Percentiles rank a stretch among this genome's conserved stretches.
Evolutionary conservation across 2,113 vertebrate genomes (phyloP).

Genomic region (Clarias gariepinus): DNA sequence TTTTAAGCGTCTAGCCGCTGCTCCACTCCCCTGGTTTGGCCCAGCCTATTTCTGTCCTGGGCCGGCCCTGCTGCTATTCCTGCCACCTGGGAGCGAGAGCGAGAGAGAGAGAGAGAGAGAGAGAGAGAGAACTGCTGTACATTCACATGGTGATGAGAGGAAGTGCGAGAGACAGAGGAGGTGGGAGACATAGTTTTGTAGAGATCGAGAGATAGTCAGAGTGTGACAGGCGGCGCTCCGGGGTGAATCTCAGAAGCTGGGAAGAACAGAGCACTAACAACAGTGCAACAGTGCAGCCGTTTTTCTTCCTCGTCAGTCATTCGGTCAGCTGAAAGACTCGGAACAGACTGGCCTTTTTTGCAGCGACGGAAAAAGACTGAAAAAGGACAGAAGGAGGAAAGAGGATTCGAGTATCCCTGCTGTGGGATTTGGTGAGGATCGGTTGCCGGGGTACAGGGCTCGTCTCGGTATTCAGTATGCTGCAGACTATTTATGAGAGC

Average conservation of each 20-base stretch:
- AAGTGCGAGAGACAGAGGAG: conserved; percentile 15
- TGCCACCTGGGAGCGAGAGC: conserved; percentile 51
- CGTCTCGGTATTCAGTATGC: conserved; percentile 40
- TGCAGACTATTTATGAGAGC: conserved; percentile 57
- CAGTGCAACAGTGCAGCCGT: conserved; percentile 14
- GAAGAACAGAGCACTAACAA: background rate
- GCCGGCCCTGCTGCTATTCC: conserved; percentile 58
- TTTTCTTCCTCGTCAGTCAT: conserved; percentile 10
- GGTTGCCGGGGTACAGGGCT: background rate
- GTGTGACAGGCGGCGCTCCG: conserved; percentile 1
- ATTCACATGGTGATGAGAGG: conserved; percentile 47
- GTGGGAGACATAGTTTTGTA: conserved; percentile 18
- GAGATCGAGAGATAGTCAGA: conserved; percentile 19
- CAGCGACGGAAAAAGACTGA: background rate
- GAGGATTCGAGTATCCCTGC: background rate
- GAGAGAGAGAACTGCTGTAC: conserved; percentile 35
- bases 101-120: conserved; percentile 32
- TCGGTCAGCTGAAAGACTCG: background rate
- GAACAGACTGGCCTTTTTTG: background rate
- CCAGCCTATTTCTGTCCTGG: conserved; percentile 59
- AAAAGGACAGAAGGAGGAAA: background rate
- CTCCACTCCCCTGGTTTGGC: conserved; percentile 60
- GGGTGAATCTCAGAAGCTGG: background rate
- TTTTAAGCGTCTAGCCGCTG: conserved; percentile 56
- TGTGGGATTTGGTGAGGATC: conserved; percentile 2